A percentile compares a stretch with the other conserved stretches of the same genome.
These are phyloP conservation scores for Psammodynastes pulverulentus DNA, from an alignment of 2,113 vertebrate species.

Conservation along the genomic window DNA sequence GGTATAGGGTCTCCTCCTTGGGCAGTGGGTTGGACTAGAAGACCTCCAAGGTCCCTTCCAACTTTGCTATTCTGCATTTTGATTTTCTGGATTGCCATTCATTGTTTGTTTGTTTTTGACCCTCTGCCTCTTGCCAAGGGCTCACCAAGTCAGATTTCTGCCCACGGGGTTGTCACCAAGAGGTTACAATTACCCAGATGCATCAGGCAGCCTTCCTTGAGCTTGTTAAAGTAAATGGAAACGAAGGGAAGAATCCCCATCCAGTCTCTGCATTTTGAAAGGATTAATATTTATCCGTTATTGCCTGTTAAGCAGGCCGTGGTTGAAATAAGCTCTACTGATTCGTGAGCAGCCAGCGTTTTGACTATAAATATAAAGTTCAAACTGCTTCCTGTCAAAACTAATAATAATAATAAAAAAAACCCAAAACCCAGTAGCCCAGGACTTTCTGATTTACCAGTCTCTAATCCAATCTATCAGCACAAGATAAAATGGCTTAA, in stretches of 20 bases:
- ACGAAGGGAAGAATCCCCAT: slow-evolving; percentile 54
- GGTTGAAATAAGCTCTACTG: slow-evolving; percentile 9
- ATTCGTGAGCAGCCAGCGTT: background rate
- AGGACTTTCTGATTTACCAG: background rate
- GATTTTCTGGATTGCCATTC: background rate
- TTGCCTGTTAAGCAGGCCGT: slow-evolving; percentile 13
- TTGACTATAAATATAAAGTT: slow-evolving; percentile 8
- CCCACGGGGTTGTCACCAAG: slow-evolving; percentile 41
- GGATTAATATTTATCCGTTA: slow-evolving; percentile 1
- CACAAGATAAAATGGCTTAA: background rate
- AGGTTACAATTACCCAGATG: slow-evolving; percentile 62
- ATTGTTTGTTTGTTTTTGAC: slow-evolving; percentile 45
- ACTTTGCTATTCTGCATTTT: background rate
- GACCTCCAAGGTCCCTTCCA: background rate
- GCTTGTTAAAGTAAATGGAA: slow-evolving; percentile 69
- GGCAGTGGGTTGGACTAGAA: too few species aligned
- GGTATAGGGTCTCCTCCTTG: too few species aligned
- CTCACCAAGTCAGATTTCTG: background rate
- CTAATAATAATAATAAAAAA: too few species aligned
- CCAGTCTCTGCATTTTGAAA: slow-evolving; percentile 47
- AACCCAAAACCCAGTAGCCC: background rate
- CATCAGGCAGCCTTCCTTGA: slow-evolving; percentile 71
- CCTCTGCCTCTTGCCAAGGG: background rate
- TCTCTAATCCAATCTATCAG: background rate
- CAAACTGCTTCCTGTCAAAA: slow-evolving; percentile 22